Base-by-base conservation (phyloP, 2,797 vertebrate genomes). In the Sebastes oblongus region DNA sequence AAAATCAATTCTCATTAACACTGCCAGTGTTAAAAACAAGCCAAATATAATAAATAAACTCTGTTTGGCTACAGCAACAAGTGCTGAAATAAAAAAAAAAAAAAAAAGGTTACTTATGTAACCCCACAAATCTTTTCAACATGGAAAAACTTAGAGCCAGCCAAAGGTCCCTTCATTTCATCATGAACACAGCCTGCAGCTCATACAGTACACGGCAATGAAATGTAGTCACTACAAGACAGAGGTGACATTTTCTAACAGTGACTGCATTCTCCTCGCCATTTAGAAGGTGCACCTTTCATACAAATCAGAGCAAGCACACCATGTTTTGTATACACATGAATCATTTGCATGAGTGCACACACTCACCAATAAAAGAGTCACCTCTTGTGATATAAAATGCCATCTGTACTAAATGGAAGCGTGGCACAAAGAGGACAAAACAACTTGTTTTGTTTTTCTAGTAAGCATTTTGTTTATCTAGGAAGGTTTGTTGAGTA, bases 1-100 rank as follows among this genome's bases (percentile, higher is more conserved):
- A 50, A 70, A 78, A 76, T 75, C 27, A 24, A 76, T 77, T 75
- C 36, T 66, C 13, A 74, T 78, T 55, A 80, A 75, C 69, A 30
- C 13, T 29, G 3, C 11, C 3, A 24, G 27, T 59, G 46, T 34
- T 66, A 8, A 6, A 9, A 60, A 16, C 30, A 64, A 46, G 11
- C 0, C n/a, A 68, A 30, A 56, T 29, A 6, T 25, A 82, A 66
- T 25, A 55, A 71, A 34, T 62, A 3, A 70, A 30, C 14, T n/a
- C 3, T 2, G 13, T 12, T 54, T 58, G 8, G 32, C 29, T 39
- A 3, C 25, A 82, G 72, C 70, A 56, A 65, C 27, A 59, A 50
- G 24, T 72, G 67, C 20, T 60, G 13, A 50, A 34, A 64, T 56
- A 3, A 24, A 24, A 27, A 24, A 3, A 39, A 39, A 42, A 18